A percentile compares a stretch with the other conserved stretches of the same genome.
phyloP scores from a whole-genome alignment of 2,888 invertebrate genomes.

The Habroteleia sp. region DNA sequence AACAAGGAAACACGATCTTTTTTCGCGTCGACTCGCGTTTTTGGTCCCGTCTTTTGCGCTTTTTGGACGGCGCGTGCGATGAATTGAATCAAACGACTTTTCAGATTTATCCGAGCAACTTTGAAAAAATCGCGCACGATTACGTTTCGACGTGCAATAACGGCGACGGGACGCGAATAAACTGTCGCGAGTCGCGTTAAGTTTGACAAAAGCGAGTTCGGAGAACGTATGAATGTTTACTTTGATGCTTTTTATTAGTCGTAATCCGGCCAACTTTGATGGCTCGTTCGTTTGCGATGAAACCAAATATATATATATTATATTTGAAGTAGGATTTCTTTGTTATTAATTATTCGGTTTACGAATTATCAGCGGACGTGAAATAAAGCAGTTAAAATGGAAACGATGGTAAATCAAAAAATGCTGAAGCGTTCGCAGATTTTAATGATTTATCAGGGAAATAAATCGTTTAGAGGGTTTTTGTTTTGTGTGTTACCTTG shows the following conservation, averaged over 20 bases:
- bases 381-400: not conserved
- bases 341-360: not conserved
- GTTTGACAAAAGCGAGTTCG: not conserved
- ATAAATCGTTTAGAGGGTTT: constrained; percentile 34
- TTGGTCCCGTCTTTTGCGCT: too few relatives aligned
- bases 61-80: constrained; percentile 2
- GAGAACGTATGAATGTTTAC: too few relatives aligned
- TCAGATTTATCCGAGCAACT: constrained; percentile 12
- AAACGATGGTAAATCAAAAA: constrained; percentile 8
- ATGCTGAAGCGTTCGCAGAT: constrained; percentile 1
- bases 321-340: not conserved
- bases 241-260: not conserved
- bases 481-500: constrained; percentile 27
- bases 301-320: too few relatives aligned
- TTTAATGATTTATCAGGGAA: constrained; percentile 37
- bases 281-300: too few relatives aligned
- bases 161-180: constrained; percentile 5
- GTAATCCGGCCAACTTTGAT: too few relatives aligned
- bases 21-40: too few relatives aligned
- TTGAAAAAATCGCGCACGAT: constrained; percentile 11
- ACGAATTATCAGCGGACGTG: not conserved
- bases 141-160: constrained; percentile 6
- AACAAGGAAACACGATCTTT: too few relatives aligned
- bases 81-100: constrained; percentile 28
- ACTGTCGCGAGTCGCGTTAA: not conserved